A percentile compares a stretch with the other conserved stretches of the same genome.
Conservation (phyloP, 2,888 invertebrate genomes). For the Hipparchia semele region DNA sequence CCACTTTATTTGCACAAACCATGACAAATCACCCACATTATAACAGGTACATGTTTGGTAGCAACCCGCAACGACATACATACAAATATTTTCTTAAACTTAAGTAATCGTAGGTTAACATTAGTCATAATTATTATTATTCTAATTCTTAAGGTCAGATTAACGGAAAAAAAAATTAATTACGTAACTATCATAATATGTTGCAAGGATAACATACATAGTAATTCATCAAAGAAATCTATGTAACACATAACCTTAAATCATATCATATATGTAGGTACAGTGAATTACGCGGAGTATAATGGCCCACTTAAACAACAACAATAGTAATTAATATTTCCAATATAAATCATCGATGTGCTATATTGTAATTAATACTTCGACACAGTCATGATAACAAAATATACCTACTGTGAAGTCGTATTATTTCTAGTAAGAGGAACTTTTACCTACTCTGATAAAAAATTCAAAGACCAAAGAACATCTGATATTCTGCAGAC, state of each 20-base stretch:
- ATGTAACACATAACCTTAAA: neutral
- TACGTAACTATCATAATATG: too few relatives aligned
- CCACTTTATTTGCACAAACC: neutral
- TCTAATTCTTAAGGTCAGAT: too few relatives aligned
- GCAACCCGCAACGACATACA: too few relatives aligned
- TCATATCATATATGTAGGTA: neutral
- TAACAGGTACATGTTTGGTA: neutral
- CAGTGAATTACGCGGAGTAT: neutral
- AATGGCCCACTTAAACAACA: neutral
- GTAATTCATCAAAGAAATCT: too few relatives aligned
- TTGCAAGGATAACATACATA: too few relatives aligned
- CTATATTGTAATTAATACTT: neutral
- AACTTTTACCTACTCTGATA: neutral
- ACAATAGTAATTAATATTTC: constrained; percentile 4
- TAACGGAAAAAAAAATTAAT: too few relatives aligned
- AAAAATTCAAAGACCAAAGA: neutral
- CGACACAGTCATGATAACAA: constrained; percentile 1
- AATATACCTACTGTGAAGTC: neutral
- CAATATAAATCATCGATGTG: constrained; percentile 1
- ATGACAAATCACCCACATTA: neutral
- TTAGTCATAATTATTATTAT: too few relatives aligned
- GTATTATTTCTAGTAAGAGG: constrained; percentile 1
- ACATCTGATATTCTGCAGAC: too few relatives aligned
- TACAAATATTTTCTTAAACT: too few relatives aligned
- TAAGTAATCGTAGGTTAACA: too few relatives aligned